Conservation (phyloP, 2,113 vertebrate species). For the Mionectes macconnelli region DNA sequence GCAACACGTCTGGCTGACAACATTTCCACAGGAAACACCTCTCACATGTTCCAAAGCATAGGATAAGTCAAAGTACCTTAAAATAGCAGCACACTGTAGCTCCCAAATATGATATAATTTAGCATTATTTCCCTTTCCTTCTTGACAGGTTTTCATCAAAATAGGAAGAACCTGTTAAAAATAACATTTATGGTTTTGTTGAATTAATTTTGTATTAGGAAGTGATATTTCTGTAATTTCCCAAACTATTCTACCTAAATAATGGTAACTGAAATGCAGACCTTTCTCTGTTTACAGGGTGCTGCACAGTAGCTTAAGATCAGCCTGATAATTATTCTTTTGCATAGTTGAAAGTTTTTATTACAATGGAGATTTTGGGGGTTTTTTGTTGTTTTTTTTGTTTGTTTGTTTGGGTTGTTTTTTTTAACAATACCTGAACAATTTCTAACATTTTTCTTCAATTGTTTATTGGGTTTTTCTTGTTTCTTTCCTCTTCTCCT, state of each 20-base stretch:
- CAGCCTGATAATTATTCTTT: background rate
- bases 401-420: too few relatives aligned
- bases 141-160: background rate
- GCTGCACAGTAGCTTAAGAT: background rate
- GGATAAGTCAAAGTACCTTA: background rate
- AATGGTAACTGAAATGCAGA: background rate
- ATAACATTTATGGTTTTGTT: background rate
- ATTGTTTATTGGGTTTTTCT: background rate
- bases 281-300: accelerated
- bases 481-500: too few relatives aligned
- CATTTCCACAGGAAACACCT: background rate
- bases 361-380: background rate
- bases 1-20: background rate
- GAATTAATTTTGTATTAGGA: background rate
- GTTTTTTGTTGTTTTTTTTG: too few relatives aligned
- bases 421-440: accelerated
- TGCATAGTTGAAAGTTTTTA: background rate
- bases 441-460: background rate
- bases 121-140: background rate
- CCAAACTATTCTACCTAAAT: background rate
- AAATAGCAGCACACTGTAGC: accelerated
- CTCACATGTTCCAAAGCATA: accelerated
- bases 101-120: background rate
- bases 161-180: background rate
- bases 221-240: background rate